These are phyloP conservation scores for Drosophila kanapiae DNA, from an alignment of 1,140 invertebrate species.

Conservation along the genomic window DNA sequence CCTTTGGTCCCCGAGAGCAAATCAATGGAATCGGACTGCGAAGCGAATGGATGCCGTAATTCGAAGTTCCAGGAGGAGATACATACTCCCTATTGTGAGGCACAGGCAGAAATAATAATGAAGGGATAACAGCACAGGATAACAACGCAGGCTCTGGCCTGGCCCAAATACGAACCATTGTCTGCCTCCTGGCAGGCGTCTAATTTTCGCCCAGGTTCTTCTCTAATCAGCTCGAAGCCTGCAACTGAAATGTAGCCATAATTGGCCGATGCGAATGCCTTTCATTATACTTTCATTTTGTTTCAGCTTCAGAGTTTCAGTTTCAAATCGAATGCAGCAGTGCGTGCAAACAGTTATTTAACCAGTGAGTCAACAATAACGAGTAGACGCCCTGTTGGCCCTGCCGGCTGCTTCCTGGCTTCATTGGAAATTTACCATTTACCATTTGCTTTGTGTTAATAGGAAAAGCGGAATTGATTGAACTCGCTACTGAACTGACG, in stretches of 20 bases:
- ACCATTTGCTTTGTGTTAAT: conserved; percentile 32
- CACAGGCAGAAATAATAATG: conserved; percentile 14
- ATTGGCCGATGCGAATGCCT: conserved; percentile 6
- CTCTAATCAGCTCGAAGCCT: conserved; percentile 35
- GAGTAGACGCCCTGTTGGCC: conserved; percentile 25
- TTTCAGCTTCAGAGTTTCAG: conserved; percentile 23
- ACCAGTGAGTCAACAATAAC: conserved; percentile 37
- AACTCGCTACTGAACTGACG: neutral
- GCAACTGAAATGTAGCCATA: conserved; percentile 37
- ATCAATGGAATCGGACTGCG: conserved; percentile 12
- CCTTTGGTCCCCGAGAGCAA: neutral
- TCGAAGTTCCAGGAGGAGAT: neutral
- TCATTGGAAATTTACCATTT: conserved; percentile 30
- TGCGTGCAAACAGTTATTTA: conserved; percentile 40
- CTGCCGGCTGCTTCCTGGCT: neutral
- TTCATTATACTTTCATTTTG: conserved; percentile 44
- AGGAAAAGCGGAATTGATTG: conserved; percentile 31
- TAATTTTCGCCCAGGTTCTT: conserved; percentile 10
- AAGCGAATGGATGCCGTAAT: neutral
- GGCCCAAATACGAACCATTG: conserved; percentile 13
- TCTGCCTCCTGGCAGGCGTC: conserved; percentile 2
- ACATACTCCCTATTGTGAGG: conserved; percentile 16
- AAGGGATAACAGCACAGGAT: neutral
- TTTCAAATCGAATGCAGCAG: conserved; percentile 43
- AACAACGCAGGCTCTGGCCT: neutral